Conservation (phyloP, 2,113 vertebrate genomes). For the Mobula hypostoma region DNA sequence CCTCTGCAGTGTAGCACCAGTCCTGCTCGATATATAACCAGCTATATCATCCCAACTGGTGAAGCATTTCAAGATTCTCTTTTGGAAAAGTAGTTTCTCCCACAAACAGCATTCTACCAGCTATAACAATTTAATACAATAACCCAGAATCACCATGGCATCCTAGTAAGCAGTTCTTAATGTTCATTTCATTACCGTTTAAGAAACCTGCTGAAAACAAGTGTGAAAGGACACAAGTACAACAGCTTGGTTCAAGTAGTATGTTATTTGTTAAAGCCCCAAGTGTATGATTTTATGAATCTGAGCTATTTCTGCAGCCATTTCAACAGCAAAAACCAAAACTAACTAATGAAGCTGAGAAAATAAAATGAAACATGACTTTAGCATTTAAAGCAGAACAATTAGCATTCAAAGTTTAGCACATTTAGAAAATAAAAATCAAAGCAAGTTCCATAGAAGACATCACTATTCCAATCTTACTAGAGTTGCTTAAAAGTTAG, state of each 20-base stretch:
- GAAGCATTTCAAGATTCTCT: conserved; percentile 22
- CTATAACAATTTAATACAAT: conserved; percentile 18
- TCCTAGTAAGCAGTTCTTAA: conserved; percentile 15
- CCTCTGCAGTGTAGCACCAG: conserved; percentile 47
- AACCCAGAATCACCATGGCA: neutral
- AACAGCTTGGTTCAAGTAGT: conserved; percentile 15
- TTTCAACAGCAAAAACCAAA: conserved; percentile 31
- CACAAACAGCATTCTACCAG: neutral
- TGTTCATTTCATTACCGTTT: neutral
- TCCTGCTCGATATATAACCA: conserved; percentile 42
- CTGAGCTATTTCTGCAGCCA: conserved; percentile 21
- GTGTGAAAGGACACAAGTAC: conserved; percentile 25
- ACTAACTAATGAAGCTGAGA: neutral
- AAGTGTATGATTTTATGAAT: neutral
- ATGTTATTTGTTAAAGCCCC: conserved; percentile 19
- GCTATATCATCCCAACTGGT: conserved; percentile 31
- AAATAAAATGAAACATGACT: conserved; percentile 8
- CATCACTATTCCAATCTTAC: conserved; percentile 31
- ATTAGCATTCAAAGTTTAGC: conserved; percentile 11
- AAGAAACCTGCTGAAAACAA: neutral
- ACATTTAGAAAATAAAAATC: conserved; percentile 15
- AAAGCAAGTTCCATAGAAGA: conserved; percentile 36
- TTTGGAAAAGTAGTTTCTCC: neutral
- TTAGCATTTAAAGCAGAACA: conserved; percentile 25
- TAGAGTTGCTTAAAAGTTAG: conserved; percentile 34